phyloP scores from a whole-genome alignment of 2,113 vertebrate genomes.

The Potamarius usumacintae region DNA sequence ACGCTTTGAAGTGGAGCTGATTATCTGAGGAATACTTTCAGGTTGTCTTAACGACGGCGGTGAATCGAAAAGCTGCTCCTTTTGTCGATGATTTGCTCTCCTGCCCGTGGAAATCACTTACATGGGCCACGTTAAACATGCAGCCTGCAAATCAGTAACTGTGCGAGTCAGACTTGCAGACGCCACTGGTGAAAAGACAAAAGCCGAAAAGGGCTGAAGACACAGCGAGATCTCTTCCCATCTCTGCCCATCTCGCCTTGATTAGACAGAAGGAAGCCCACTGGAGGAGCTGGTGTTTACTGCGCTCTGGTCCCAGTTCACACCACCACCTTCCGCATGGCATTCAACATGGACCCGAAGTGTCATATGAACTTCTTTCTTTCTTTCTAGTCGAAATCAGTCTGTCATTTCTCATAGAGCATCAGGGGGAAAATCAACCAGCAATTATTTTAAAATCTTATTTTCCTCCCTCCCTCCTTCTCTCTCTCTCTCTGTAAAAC shows the following conservation, averaged over 20 bases:
- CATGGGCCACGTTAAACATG: conserved; percentile 92
- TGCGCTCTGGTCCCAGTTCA: conserved; percentile 71
- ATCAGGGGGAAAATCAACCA: background rate
- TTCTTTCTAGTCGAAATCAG: conserved; percentile 10
- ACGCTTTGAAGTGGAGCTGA: conserved; percentile 99
- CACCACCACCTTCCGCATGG: conserved; percentile 57
- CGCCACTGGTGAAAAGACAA: conserved; percentile 90
- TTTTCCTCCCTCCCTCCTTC: too few relatives aligned
- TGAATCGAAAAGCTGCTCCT: conserved; percentile 92
- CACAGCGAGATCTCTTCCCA: conserved; percentile 68
- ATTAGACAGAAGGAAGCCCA: conserved; percentile 68
- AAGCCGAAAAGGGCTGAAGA: conserved; percentile 78
- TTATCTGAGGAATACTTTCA: conserved; percentile 95
- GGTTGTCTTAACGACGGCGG: conserved; percentile 98
- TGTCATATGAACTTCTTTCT: conserved; percentile 24
- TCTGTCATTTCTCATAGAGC: background rate
- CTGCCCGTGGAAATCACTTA: conserved; percentile 96
- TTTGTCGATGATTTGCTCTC: conserved; percentile 99
- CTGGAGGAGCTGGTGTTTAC: conserved; percentile 70
- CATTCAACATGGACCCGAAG: conserved; percentile 40
- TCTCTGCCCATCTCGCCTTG: conserved; percentile 69
- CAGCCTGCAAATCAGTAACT: conserved; percentile 96
- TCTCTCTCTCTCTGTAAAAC: background rate
- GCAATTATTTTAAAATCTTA: background rate
- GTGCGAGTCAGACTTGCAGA: conserved; percentile 96